phyloP scores from a whole-genome alignment of 1,140 invertebrate genomes.

The Daktulosphaira vitifoliae region DNA sequence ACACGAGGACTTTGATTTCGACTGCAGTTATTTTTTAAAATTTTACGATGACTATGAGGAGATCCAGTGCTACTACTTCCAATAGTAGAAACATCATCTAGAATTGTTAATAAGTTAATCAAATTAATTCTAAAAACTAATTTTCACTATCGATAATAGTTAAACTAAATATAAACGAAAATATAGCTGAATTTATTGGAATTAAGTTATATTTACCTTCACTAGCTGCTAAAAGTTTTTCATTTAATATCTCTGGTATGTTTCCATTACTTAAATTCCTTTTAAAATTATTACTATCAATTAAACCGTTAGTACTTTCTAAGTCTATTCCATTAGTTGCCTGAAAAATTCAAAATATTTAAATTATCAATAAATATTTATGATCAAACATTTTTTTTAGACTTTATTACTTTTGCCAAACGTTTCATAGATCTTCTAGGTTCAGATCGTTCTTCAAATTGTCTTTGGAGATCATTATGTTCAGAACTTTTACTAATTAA shows the following conservation, averaged over 20 bases:
- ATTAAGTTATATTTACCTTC: slow-evolving; percentile 12
- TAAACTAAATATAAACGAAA: too few species aligned
- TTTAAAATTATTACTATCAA: slow-evolving; percentile 17
- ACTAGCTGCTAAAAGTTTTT: slow-evolving; percentile 20
- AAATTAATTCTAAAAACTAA: too few species aligned
- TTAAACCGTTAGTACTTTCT: slow-evolving; percentile 13
- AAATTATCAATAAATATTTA: too few species aligned
- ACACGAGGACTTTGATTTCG: slow-evolving; percentile 49
- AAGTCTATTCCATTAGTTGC: slow-evolving; percentile 17
- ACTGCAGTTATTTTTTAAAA: slow-evolving; percentile 38
- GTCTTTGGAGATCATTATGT: slow-evolving; percentile 42
- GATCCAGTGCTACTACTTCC: slow-evolving; percentile 28
- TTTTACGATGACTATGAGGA: slow-evolving; percentile 22
- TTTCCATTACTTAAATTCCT: slow-evolving; percentile 25
- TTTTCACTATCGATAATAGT: too few species aligned
- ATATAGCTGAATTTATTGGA: too few species aligned
- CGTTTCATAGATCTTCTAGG: slow-evolving; percentile 27
- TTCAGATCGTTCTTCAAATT: slow-evolving; percentile 27
- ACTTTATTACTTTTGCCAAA: slow-evolving; percentile 24
- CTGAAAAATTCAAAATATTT: background rate
- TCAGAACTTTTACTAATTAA: slow-evolving; percentile 28
- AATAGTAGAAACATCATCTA: slow-evolving; percentile 27
- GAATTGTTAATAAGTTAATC: background rate
- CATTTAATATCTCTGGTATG: slow-evolving; percentile 26
- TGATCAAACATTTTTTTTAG: too few species aligned